Evolutionary conservation across 2,797 vertebrate genomes (phyloP).

Genomic region (Aythya fuligula): DNA sequence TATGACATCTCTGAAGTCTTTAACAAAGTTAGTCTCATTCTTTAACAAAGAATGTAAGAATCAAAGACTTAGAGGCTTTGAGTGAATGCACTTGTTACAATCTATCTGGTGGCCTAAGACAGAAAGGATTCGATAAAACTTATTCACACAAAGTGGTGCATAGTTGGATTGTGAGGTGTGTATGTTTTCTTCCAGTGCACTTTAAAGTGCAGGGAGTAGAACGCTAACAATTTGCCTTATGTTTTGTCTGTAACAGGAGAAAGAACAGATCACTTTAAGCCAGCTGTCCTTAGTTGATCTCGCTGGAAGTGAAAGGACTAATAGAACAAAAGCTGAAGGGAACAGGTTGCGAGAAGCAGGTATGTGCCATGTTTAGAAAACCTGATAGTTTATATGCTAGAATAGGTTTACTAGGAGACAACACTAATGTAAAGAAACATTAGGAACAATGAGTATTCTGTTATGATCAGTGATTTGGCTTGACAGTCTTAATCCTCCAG

Average conservation of each 20-base stretch:
- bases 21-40: not conserved
- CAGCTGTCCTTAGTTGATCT: constrained; percentile 96
- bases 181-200: accelerated
- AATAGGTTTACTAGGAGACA: accelerated
- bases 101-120: not conserved
- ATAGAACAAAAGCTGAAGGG: constrained; percentile 93
- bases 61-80: not conserved
- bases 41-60: not conserved
- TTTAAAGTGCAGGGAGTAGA: accelerated
- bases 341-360: constrained; percentile 94
- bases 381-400: not conserved
- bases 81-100: accelerated
- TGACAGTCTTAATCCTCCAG: not conserved
- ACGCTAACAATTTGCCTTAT: not conserved
- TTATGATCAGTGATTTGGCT: not conserved
- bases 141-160: accelerated
- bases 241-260: constrained; percentile 82
- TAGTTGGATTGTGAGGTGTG: not conserved
- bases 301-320: constrained; percentile 95
- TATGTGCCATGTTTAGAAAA: constrained; percentile 33
- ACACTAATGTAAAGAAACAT: too few relatives aligned
- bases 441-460: not conserved
- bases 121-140: not conserved
- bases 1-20: too few relatives aligned
- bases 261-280: constrained; percentile 89